Base-by-base conservation (phyloP, 35 echinoderm and acorn worm genomes). In the Nesometra sesokonis region DNA sequence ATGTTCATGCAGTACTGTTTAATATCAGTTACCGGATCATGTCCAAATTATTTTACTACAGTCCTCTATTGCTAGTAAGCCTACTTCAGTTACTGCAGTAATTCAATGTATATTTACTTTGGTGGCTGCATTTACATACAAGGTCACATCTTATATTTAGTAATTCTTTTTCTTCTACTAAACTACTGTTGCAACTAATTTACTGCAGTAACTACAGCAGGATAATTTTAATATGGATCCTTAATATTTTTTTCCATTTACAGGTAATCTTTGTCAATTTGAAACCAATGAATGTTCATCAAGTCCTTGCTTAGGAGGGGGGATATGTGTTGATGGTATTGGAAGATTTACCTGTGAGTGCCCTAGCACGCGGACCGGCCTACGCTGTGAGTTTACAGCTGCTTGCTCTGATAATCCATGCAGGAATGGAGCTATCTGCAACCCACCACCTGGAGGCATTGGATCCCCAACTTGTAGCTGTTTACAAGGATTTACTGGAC, bases 401-500 rank as follows among this genome's bases (percentile, higher is more conserved):
- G 77, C 85, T 27, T 98, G 95, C 78, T 81, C 81, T 21, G 86
- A 87, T 83, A 94, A 94, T 36, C 93, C 90, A 0, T 99, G 96
- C 84, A 77, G 11, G 77, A 94, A 98, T 46, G 92, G 95, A 0
- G 95, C 92, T 13, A 39, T 91, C 23, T 98, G 95, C 80, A 90
- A 82, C 31, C 84, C 86, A 17, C 85, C 92, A 8, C 79, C 77
- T 0, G 52, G 11, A 29, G 86, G 84, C 21, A 33, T 82, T 0
- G 84, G 83, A n/a, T 83, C 78, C 17, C 86, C 89, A 32, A 89
- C 82, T 0, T 97, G 94, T 82, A 84, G 30, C 29, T 97, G 94
- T 87, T 88, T 97, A 36, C 86, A 85, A 32, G 94, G 94, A 0
- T 97, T 91, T 86, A 40, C 82, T 47, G 94, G 94, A 29, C 80